Evolutionary conservation across 1,140 invertebrate genomes (phyloP), one percentile per base, ranked within the genome.

Genomic region (Drosophila setifemur): DNA sequence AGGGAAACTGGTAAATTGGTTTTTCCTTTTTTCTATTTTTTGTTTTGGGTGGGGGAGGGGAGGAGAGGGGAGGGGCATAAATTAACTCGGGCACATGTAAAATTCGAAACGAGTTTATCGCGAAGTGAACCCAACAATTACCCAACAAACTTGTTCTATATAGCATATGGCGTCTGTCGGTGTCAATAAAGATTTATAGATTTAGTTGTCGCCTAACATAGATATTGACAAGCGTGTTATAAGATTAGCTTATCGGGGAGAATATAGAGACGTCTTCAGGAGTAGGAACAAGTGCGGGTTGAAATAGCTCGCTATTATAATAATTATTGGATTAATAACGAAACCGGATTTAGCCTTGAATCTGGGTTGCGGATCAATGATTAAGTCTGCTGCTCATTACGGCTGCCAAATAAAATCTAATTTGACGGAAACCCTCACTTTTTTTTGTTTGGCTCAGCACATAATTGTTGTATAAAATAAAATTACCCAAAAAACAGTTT

Each of bases 91-190:
- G 44, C 25, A 70, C 43, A 69, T 69, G 50, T 49, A 48, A 55
- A 71, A 60, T 50, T 71, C 29, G 39, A 60, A 71, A 71, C 67
- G 66, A 71, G 67, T 71, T 64, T 71, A 60, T 60, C 23, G 43
- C 52, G 52, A 26, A 55, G 63, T 69, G 50, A 70, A 55, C 50
- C 66, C 28, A 50, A 42, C 53, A 71, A 70, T 71, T 71, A 71
- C 44, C 14, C 33, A 64, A 48, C 42, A 64, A 60, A 60, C 53
- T 43, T 49, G 67, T 71, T 71, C 67, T 50, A 71, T 71, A 40
- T 71, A 70, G 31, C 26, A 23, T 23, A 43, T 35, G 39, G 14
- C 39, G 23, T 35, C 28, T 23, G 49, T 49, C 44, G 23, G 26
- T 26, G 25, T 12, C 42, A 33, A 28, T 26, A 63, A 49, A 40